Evolutionary conservation across 2,888 invertebrate genomes (phyloP).

Genomic region (Villa cingulata): DNA sequence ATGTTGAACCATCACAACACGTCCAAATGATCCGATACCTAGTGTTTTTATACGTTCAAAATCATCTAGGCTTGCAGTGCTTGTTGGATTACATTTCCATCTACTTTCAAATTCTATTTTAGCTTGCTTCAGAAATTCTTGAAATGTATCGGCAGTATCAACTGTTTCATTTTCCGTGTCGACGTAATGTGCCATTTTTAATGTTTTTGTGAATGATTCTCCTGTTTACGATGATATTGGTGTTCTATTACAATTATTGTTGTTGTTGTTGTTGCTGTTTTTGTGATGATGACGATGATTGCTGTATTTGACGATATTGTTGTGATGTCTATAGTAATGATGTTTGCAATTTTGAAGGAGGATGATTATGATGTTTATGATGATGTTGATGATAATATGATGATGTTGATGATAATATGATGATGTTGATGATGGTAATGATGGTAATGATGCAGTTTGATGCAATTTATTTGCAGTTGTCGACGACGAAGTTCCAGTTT

Average conservation of each 20-base stretch:
- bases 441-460: slow-evolving; percentile 6
- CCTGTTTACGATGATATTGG: background rate
- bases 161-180: slow-evolving; percentile 95
- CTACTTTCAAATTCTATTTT: slow-evolving; percentile 97
- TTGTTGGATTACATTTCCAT: slow-evolving; percentile 93
- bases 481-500: slow-evolving; percentile 10
- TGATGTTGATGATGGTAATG: too few relatives aligned
- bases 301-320: slow-evolving; percentile 13
- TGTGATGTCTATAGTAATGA: slow-evolving; percentile 15
- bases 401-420: too few relatives aligned
- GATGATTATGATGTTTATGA: slow-evolving; percentile 14
- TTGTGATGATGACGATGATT: slow-evolving; percentile 7
- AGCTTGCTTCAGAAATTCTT: slow-evolving; percentile 95
- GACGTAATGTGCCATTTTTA: slow-evolving; percentile 92
- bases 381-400: too few relatives aligned
- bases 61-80: slow-evolving; percentile 92
- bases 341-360: slow-evolving; percentile 16
- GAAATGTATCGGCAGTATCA: slow-evolving; percentile 96
- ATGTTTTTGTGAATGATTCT: too few relatives aligned
- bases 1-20: slow-evolving; percentile 99
- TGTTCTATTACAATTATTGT: slow-evolving; percentile 6
- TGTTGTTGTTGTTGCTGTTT: slow-evolving; percentile 7
- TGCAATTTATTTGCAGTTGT: slow-evolving; percentile 3
- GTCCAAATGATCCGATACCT: slow-evolving; percentile 97
- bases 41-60: slow-evolving; percentile 98